These are phyloP conservation scores for Drosophila putrida DNA, from an alignment of 2,888 invertebrate species.

Conservation along the genomic window DNA sequence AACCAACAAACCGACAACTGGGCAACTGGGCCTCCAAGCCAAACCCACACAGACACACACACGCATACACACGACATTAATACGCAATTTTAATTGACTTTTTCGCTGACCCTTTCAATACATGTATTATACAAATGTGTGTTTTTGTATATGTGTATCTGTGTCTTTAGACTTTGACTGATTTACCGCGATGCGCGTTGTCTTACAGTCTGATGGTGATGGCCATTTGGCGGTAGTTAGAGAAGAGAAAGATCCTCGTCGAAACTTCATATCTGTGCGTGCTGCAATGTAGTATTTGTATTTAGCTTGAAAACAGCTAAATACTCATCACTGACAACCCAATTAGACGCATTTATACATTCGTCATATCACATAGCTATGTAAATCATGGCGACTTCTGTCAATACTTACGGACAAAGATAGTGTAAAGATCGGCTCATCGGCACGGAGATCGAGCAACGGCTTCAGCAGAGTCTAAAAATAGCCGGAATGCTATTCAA, in stretches of 20 bases:
- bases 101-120: slow-evolving; percentile 51
- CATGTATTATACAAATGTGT: not conserved
- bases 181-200: slow-evolving; percentile 16
- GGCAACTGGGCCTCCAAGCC: not conserved
- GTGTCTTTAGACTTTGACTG: slow-evolving; percentile 22
- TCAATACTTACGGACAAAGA: slow-evolving; percentile 47
- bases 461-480: slow-evolving; percentile 61
- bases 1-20: not conserved
- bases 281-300: not conserved
- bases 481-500: slow-evolving; percentile 67
- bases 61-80: slow-evolving; percentile 23
- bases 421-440: slow-evolving; percentile 54
- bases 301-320: slow-evolving; percentile 26
- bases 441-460: slow-evolving; percentile 49
- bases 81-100: slow-evolving; percentile 66
- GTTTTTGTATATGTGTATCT: not conserved
- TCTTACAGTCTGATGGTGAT: not conserved
- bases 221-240: not conserved
- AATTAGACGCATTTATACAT: slow-evolving; percentile 28
- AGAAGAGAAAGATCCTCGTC: not conserved
- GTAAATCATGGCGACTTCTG: slow-evolving; percentile 52
- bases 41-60: slow-evolving; percentile 11
- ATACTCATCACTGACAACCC: slow-evolving; percentile 46
- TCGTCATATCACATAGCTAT: slow-evolving; percentile 31
- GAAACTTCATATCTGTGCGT: too few relatives aligned